phyloP scores from a whole-genome alignment of 2,797 vertebrate species.

The Etheostoma nigrum region DNA sequence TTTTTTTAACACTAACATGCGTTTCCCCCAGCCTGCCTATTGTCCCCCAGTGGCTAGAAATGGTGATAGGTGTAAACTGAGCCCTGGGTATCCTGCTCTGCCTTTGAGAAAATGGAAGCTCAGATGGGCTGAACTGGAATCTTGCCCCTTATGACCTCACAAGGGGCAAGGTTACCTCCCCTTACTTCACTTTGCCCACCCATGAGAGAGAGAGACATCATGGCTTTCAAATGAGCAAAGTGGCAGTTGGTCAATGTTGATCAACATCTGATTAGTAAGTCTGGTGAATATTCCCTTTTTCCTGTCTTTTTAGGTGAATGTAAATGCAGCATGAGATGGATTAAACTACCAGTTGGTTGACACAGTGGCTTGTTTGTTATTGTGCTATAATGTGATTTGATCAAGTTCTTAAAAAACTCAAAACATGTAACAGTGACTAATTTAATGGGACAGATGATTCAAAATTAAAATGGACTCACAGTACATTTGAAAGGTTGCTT shows the following conservation, averaged over 20 bases:
- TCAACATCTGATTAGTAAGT: background rate
- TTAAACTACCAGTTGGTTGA: background rate
- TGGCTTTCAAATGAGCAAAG: no score
- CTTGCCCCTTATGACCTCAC: no score
- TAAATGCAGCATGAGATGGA: background rate
- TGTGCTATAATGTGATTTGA: background rate
- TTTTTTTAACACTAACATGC: no score
- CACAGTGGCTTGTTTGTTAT: background rate
- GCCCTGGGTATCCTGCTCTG: no score
- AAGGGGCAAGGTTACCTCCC: no score
- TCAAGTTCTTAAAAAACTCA: background rate
- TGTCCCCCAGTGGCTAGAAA: no score
- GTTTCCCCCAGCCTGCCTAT: no score
- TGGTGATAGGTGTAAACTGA: no score
- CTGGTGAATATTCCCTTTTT: background rate
- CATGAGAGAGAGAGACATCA: no score
- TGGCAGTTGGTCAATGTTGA: background rate
- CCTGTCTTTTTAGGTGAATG: background rate
- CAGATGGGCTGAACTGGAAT: no score
- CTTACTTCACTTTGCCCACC: no score
- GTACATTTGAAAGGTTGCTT: background rate
- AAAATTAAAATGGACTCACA: constrained; percentile 23
- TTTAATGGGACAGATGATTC: constrained; percentile 43
- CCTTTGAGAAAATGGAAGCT: no score
- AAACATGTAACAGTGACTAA: background rate